These are phyloP conservation scores for Halcyon leucocephala DNA, from an alignment of 2,797 vertebrate genomes.

Conservation along the genomic window DNA sequence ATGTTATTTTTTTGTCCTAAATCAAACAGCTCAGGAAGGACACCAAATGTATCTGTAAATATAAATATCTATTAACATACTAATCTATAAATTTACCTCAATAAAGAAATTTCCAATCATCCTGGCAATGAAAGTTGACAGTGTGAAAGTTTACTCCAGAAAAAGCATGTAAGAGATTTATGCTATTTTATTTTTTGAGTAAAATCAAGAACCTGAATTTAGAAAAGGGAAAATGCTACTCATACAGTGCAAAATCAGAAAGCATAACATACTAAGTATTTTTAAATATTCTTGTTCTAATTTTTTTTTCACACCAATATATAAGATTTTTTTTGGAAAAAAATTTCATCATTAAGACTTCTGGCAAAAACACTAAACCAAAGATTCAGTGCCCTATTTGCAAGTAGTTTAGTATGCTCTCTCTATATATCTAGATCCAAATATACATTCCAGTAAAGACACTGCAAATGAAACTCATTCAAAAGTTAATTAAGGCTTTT, in stretches of 20 bases:
- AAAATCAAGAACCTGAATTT: not conserved
- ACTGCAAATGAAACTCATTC: conserved; percentile 29
- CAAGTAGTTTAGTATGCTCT: not conserved
- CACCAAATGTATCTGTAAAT: not conserved
- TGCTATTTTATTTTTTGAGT: not conserved
- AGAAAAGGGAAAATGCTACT: not conserved
- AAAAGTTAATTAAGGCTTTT: conserved; percentile 54
- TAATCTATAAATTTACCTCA: not conserved
- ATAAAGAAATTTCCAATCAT: not conserved
- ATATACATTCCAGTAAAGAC: conserved; percentile 26
- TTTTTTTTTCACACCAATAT: not conserved
- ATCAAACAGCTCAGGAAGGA: not conserved
- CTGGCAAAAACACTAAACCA: not conserved
- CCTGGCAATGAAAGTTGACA: not conserved
- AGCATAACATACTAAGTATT: not conserved
- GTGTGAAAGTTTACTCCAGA: not conserved
- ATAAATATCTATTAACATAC: not conserved
- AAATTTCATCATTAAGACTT: not conserved
- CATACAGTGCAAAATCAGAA: not conserved
- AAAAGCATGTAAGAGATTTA: not conserved
- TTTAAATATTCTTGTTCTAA: not conserved
- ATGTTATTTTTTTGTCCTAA: not conserved
- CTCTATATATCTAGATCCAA: conserved; percentile 5
- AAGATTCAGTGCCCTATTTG: not conserved
- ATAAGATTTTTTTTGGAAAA: not conserved